Conservation (phyloP, 2,113 vertebrate species). For the Cinclus cinclus region DNA sequence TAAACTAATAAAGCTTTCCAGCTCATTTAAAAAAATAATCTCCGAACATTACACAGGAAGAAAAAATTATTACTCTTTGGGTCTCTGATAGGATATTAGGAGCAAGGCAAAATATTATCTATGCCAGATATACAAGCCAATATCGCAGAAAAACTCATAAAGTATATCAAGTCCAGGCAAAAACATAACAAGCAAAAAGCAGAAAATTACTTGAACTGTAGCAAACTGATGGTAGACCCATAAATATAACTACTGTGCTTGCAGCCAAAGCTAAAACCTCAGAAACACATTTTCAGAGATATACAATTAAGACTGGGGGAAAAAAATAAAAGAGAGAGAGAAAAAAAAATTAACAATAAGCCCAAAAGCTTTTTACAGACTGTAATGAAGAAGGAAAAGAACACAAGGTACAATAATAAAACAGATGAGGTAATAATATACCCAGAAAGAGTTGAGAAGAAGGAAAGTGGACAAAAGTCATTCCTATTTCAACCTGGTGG, state of each 20-base stretch:
- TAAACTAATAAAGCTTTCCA: conserved; percentile 77
- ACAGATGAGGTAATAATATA: conserved; percentile 58
- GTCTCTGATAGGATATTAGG: conserved; percentile 69
- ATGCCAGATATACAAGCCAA: conserved; percentile 72
- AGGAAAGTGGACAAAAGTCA: conserved; percentile 20
- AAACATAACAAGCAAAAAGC: conserved; percentile 75
- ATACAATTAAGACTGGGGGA: conserved; percentile 51
- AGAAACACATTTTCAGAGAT: conserved; percentile 74
- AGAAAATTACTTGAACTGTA: conserved; percentile 76
- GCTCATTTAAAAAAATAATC: conserved; percentile 64
- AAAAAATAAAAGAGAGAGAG: not conserved
- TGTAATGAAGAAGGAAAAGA: conserved; percentile 56
- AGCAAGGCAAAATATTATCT: conserved; percentile 71
- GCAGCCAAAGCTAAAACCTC: conserved; percentile 67
- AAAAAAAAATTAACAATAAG: conserved; percentile 72
- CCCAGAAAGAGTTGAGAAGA: conserved; percentile 43
- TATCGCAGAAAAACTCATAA: conserved; percentile 72
- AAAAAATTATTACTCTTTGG: conserved; percentile 68
- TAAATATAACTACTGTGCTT: conserved; percentile 70
- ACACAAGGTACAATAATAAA: conserved; percentile 58
- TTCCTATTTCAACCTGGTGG: not conserved
- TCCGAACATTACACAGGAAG: conserved; percentile 67
- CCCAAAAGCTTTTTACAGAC: conserved; percentile 70
- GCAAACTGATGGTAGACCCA: conserved; percentile 47
- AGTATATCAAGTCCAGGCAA: conserved; percentile 71